Base-by-base conservation (phyloP, 2,797 vertebrate species). In the Florisuga fusca region DNA sequence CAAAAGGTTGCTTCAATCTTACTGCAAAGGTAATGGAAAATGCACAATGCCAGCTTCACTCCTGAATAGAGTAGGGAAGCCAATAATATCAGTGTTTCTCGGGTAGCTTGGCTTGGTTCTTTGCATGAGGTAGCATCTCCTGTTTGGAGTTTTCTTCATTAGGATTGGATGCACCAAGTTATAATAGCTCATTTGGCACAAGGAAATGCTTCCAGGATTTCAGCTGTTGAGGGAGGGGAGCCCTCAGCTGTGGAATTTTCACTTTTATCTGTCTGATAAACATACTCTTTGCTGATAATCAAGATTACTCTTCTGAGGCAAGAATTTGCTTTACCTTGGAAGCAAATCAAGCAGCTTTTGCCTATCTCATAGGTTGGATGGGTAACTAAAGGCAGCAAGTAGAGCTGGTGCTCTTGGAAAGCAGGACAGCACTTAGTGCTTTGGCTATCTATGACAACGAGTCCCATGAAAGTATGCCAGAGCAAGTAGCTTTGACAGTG, bases 1-100 rank as follows among this genome's bases (percentile, higher is more conserved):
- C 99, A 25, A 99, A 98, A 33, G 99, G 99, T 77, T 99, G 98
- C 95, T 99, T 99, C 95, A 97, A 94, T 91, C 98, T 99, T 93
- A 97, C 99, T 13, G 99, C 99, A 38, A 99, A 99, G 99, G 99
- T 99, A 97, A 63, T 0, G 1, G 55, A 55, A 87, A 58, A 54
- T 1, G 1, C 15, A 16, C 12, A 5, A 13, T 38, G 33, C 15
- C 67, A 59, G 41, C 67, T 82, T 87, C 48, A 19, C 53, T 87
- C 38, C 57, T 63, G 20, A 73, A 25, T 20, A 71, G 34, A 45
- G 62, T 26, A 45, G 77, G 46, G 46, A 86, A 84, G 31, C 7
- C 8, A 45, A 0, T 57, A 51, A 62, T 45, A 15, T 0, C 61
- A 16, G n/a, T 19, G 21, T 67, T 45, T 76, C 54, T 46, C 55